Evolutionary conservation across 92 coral and sea anemone species (phyloP), one percentile per base, ranked within the genome.

Genomic region (Siderastrea radians): DNA sequence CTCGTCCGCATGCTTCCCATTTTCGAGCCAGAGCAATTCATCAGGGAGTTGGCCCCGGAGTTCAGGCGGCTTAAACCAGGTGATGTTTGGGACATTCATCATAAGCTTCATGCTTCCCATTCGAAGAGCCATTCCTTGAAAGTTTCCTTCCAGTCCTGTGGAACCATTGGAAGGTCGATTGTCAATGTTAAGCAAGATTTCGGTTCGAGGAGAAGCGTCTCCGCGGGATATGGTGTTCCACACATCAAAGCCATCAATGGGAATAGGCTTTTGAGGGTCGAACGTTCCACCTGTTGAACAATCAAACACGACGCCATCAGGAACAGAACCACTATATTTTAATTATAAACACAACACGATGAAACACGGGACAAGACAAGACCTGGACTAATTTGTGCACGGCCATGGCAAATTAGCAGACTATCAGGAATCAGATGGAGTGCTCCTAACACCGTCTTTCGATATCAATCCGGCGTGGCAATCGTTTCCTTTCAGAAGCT

Each of bases 61-160:
- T 50, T 92, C 95, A 16, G 95, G 95, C 47, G 95, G 95, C 67
- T 88, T 86, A 9, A 66, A 92, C 95, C 95, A 92, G 72, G 91
- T 87, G 57, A 74, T 62, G 65, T 86, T 89, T 14, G 82, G 88
- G n/a, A 92, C 95, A 16, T 89, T 81, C 73, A 89, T 88, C 75
- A 92, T 26, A 6, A 92, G 86, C 67, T 92, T 92, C 95, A 92
- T 92, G 72, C 90, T 65, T 51, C 93, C 91, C 68, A 86, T 87
- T 57, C 95, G 91, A 64, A 89, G 76, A 5, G 91, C 93, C 65
- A 81, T 87, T 64, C 93, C 95, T 85, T 89, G 88, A 64, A 50
- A 92, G 50, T 43, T 68, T 26, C 44, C 53, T 17, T 50, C 59
- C 45, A 46, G 38, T 26, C 38, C 38, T 26, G 38, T 74, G 43